Evolutionary conservation across 2,888 invertebrate genomes (phyloP).

Genomic region (Cheilosia scutellata): DNA sequence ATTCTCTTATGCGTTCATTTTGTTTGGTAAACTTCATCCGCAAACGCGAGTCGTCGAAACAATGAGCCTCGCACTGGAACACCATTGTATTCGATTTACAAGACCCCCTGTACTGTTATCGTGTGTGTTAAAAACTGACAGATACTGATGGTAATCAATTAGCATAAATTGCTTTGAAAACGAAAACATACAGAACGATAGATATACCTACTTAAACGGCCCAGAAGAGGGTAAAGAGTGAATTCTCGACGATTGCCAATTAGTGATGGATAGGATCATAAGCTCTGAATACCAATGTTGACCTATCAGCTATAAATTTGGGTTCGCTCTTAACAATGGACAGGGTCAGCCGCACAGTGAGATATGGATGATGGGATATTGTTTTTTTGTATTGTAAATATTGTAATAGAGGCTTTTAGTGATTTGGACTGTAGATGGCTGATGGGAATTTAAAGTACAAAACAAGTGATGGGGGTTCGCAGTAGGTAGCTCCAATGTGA

Average conservation of each 20-base stretch:
- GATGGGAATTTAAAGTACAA: too few relatives aligned
- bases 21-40: conserved; percentile 16
- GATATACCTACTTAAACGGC: not conserved
- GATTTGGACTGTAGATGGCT: not conserved
- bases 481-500: not conserved
- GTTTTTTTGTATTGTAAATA: not conserved
- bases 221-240: conserved; percentile 1
- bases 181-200: conserved; percentile 41
- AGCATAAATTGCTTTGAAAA: conserved; percentile 65
- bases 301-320: conserved; percentile 40
- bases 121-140: conserved; percentile 57
- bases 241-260: conserved; percentile 52
- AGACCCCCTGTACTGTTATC: conserved; percentile 42
- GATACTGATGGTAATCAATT: conserved; percentile 68
- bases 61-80: conserved; percentile 36
- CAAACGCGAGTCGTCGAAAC: conserved; percentile 36
- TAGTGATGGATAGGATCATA: conserved; percentile 53
- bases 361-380: not conserved
- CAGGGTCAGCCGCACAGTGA: conserved; percentile 1
- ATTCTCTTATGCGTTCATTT: not conserved
- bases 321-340: conserved; percentile 8
- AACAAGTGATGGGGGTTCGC: too few relatives aligned
- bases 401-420: not conserved
- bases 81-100: conserved; percentile 37
- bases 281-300: conserved; percentile 39